These are phyloP conservation scores for Blastobasis lacticolella DNA, from an alignment of 2,888 invertebrate genomes.

Conservation along the genomic window DNA sequence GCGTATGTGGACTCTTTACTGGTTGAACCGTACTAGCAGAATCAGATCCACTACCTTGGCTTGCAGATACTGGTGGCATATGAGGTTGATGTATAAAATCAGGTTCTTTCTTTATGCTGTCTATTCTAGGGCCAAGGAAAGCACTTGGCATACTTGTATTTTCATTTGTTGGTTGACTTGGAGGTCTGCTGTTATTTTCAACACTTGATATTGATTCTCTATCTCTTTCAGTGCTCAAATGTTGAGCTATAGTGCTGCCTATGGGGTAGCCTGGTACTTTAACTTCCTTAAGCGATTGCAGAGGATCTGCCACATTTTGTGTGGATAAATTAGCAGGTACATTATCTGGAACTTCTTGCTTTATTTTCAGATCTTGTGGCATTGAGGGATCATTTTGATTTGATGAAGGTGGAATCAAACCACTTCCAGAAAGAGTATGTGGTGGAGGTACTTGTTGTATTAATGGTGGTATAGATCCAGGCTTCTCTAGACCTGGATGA, in stretches of 20 bases:
- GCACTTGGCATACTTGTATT: slow-evolving; percentile 64
- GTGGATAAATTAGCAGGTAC: slow-evolving; percentile 68
- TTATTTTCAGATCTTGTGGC: slow-evolving; percentile 70
- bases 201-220: slow-evolving; percentile 64
- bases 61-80: slow-evolving; percentile 67
- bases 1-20: slow-evolving; percentile 70
- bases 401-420: slow-evolving; percentile 41
- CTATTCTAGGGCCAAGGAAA: slow-evolving; percentile 78
- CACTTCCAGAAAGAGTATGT: slow-evolving; percentile 44
- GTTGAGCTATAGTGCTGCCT: slow-evolving; percentile 66
- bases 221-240: slow-evolving; percentile 64
- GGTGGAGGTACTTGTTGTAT: slow-evolving; percentile 56
- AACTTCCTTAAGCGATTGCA: slow-evolving; percentile 85
- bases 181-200: slow-evolving; percentile 62
- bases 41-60: slow-evolving; percentile 58
- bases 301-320: slow-evolving; percentile 76
- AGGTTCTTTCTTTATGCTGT: slow-evolving; percentile 84
- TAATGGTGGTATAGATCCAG: slow-evolving; percentile 49
- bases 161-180: slow-evolving; percentile 66
- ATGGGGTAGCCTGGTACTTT: slow-evolving; percentile 83
- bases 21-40: slow-evolving; percentile 68
- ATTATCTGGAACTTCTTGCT: slow-evolving; percentile 70
- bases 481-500: slow-evolving; percentile 57
- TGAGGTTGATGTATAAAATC: slow-evolving; percentile 73
- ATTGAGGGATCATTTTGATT: slow-evolving; percentile 59